Base-by-base conservation (phyloP, 2,888 invertebrate species). In the Arge pagana region DNA sequence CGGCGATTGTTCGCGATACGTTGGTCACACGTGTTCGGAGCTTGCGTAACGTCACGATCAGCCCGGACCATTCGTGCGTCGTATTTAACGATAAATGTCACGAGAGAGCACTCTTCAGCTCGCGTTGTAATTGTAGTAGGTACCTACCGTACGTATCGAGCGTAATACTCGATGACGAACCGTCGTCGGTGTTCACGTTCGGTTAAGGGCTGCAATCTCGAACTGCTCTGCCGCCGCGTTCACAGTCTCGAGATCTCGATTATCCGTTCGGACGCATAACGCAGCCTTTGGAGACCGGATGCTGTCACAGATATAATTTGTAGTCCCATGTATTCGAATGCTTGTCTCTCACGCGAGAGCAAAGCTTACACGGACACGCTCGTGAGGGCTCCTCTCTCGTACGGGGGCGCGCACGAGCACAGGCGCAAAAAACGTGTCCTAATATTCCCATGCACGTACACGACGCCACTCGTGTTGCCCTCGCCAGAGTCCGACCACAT, bases 291-390 rank as follows among this genome's bases (percentile, higher is more conserved):
- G 45, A 33, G 53, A 48, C 65, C 65, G 65, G 65, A 65, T 65
- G 65, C 60, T 54, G 63, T 45, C 63, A 35, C 58, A 58, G 60
- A 61, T 64, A 57, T 59, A 43, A 62, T 64, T 64, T 61, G 61
- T 65, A 61, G 59, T 52, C 42, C 26, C 40, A 40, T 40, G 40
- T 23, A 31, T 31, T 48, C 33, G 19, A 28, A 50, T 28, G 35
- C 19, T 35, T 42, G 18, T 50, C 11, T 19, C 3, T 23, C 21
- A 16, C 21, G 5, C 30, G 11, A 15, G 15, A n/a, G n/a, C n/a
- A n/a, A n/a, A n/a, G n/a, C n/a, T n/a, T n/a, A n/a, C n/a, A n/a
- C n/a, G n/a, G n/a, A n/a, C n/a, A n/a, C n/a, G n/a, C n/a, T n/a
- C n/a, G n/a, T n/a, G n/a, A n/a, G n/a, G n/a, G n/a, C n/a, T n/a